Percentiles rank a stretch among this genome's conserved stretches.
Evolutionary conservation across 2,113 vertebrate genomes (phyloP).

Genomic region (Mus pahari): DNA sequence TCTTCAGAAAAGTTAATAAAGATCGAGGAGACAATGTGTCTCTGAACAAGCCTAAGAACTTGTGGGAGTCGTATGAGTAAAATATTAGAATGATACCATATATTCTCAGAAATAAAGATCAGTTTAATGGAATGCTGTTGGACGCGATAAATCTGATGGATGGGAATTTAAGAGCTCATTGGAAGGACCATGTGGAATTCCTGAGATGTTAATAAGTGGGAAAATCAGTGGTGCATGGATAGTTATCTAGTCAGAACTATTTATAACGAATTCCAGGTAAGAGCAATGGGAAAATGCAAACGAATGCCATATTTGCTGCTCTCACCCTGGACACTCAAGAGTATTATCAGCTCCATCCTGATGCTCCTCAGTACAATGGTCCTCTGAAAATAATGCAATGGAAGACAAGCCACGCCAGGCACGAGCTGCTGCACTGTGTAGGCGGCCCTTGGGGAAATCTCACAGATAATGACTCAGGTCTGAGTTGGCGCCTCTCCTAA

Average conservation of each 20-base stretch:
- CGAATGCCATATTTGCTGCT: background rate
- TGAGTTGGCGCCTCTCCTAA: background rate
- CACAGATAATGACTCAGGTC: background rate
- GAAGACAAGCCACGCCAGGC: background rate
- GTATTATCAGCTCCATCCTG: background rate
- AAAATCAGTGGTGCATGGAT: background rate
- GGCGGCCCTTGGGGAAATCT: background rate
- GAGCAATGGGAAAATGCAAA: background rate
- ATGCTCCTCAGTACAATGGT: background rate
- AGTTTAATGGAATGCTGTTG: background rate
- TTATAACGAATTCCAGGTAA: background rate
- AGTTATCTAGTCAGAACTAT: background rate
- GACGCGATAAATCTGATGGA: background rate
- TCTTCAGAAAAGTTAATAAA: background rate
- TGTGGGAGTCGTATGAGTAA: background rate
- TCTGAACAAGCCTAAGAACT: background rate
- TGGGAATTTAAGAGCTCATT: background rate
- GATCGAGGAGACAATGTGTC: background rate
- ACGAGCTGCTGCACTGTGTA: background rate
- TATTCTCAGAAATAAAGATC: conserved; percentile 3
- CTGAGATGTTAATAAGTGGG: background rate
- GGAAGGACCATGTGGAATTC: background rate
- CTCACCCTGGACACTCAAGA: background rate
- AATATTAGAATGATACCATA: background rate
- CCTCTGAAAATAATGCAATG: background rate